phyloP scores from a whole-genome alignment of 2,888 invertebrate species.

The Dolomedes plantarius region DNA sequence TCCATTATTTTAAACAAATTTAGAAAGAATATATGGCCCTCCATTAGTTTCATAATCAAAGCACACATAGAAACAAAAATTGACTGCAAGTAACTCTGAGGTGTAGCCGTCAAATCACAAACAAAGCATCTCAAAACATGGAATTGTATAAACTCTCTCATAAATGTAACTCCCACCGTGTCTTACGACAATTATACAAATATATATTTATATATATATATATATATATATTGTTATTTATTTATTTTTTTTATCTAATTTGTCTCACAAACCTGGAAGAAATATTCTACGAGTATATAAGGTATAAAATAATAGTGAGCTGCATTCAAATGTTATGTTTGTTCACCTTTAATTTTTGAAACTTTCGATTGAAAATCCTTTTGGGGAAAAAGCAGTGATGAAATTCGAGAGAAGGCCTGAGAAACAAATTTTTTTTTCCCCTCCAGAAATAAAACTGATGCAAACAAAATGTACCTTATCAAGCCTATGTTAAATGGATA shows the following conservation, averaged over 20 bases:
- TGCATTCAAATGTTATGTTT: neutral
- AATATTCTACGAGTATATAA: neutral
- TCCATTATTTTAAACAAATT: no score
- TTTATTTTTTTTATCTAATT: neutral
- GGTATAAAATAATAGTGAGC: neutral
- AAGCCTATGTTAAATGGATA: no score
- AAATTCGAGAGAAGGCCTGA: no score
- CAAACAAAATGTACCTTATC: no score
- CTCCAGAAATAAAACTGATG: no score
- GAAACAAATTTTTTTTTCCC: no score
- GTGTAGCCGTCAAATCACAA: neutral
- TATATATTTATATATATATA: slow-evolving; percentile 4
- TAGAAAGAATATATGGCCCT: no score
- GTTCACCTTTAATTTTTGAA: neutral
- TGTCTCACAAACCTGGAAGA: slow-evolving; percentile 1
- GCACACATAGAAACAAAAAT: no score
- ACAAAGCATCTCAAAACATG: neutral
- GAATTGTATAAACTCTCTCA: slow-evolving; percentile 16
- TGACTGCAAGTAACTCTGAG: no score
- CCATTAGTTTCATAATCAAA: no score
- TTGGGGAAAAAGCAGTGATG: neutral
- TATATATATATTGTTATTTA: no score
- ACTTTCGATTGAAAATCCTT: neutral
- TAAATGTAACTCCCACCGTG: slow-evolving; percentile 6
- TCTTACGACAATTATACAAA: neutral